Base-by-base conservation (phyloP, 2,888 invertebrate genomes). In the Rapana venosa region DNA sequence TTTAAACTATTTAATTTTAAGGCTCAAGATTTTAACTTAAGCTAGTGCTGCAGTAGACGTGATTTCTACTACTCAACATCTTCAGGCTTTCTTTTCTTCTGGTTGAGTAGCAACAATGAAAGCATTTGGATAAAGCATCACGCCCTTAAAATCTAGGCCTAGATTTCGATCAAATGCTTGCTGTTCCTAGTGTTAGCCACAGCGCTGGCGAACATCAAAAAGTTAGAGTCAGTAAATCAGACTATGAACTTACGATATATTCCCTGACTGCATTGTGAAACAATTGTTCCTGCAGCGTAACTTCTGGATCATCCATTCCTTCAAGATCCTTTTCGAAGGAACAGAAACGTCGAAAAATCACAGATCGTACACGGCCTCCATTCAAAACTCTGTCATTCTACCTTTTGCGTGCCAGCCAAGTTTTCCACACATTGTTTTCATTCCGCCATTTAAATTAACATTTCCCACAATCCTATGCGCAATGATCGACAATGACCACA, bases 191-290 rank as follows among this genome's bases (percentile, higher is more conserved):
- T 47, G 47, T 5, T 8, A 5, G 47, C 2, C 47, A 47, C 47
- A 47, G 17, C 20, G 17, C 13, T 66, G 2, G 26, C 26, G 66
- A 66, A 66, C 66, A 66, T 13, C 1, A 66, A 17, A 35, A 81
- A 81, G 30, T 81, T n/a, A 81, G n/a, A n/a, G 66, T 66, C 66
- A 58, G 58, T n/a, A 20, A 47, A 47, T 47, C 47, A 47, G 47
- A 47, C 47, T 47, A 47, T 47, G 30, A 17, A 98, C 98, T 98
- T 97, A 99, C 98, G 95, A 99, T 98, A 96, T 98, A 98, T 96
- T 99, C 98, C 94, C 99, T 97, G 93, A 99, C 98, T 96, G 98
- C 98, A 96, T 98, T 98, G 96, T 99, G 98, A 96, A 99, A 99
- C 96, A 98, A 97, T 96, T 98, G 98, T 96, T 98, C 98, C 91